Base-by-base conservation (phyloP, 2,113 vertebrate genomes). In the Empidonax alnorum region DNA sequence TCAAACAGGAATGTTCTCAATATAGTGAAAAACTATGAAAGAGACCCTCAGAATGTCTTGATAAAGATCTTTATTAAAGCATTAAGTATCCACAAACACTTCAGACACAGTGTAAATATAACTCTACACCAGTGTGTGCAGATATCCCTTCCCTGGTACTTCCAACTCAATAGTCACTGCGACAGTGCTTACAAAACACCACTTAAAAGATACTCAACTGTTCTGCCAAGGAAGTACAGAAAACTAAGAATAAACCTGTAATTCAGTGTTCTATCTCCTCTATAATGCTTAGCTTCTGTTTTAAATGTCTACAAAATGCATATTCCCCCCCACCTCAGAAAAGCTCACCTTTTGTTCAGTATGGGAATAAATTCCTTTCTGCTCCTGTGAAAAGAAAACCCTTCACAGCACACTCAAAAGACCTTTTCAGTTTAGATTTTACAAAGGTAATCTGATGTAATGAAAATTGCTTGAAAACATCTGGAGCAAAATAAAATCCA, bases 401-500 rank as follows among this genome's bases (percentile, higher is more conserved):
- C 84, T 91, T 66, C 55, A 56, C 0, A 2, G 63, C 56, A 89
- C 62, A 66, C 49, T 89, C 67, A 46, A 84, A 95, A 93, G 73
- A 50, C 33, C 65, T 61, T 90, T 95, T 94, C 69, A 88, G 73
- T 79, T 90, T 37, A 92, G 76, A 84, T 91, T 95, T 90, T 56
- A 7, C 63, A 73, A 93, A 91, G 71, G 67, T 84, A 94, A 94
- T 63, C 73, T 91, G 84, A 95, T 72, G 81, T 86, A 94, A 87
- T 66, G 58, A 73, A 89, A 94, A 85, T 87, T 86, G 74, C 87
- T 94, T 94, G 61, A 90, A 87, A 95, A 96, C 87, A 95, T 96
- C 74, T 92, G 71, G 76, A 81, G 75, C 92, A 78, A 91, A 95
- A 84, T 68, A 53, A 95, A 96, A 97, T 85, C 39, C 61, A 90